Evolutionary conservation across 2,113 vertebrate species (phyloP), one percentile per base, ranked within the genome.

Genomic region (Perccottus glenii): DNA sequence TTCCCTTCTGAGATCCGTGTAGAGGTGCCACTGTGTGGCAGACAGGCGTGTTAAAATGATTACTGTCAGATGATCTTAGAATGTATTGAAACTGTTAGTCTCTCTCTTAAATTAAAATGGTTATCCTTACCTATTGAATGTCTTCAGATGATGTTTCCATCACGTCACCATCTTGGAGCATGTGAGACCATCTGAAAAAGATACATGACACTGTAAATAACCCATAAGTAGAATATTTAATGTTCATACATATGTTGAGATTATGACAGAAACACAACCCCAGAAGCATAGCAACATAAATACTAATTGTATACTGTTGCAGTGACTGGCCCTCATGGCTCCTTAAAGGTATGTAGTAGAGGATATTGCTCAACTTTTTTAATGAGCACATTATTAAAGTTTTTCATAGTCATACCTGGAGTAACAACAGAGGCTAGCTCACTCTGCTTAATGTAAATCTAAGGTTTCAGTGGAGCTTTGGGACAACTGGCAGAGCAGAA

Each of bases 161-260:
- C 32, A 5, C 12, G 35, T 78, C 80, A 66, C 70, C 64, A 50
- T 60, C 60, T 73, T 11, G 2, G 11, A 4, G 58, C 56, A 67
- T 56, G 56, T 67, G 61, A 73, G 68, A 80, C 76, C 63, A 80
- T 49, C 89, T 90, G 82, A 68, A 84, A 86, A 53, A 80, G 45
- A 86, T 60, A 65, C 64, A 74, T 38, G 64, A 63, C 12, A 58
- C 62, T 71, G 48, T 8, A 68, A 70, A 64, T 82, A 42, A 75
- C 66, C 78, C 43, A 79, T 27, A 27, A 27, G 19, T 27, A 27
- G 19, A 27, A 27, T 27, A 27, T 1, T 2, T 27, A 3, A 27
- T 33, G 58, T 73, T 63, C 44, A 53, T 3, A 56, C 15, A 9
- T 36, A 27, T 9, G 36, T 49, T 38, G 46, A 62, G 36, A n/a